phyloP scores from a whole-genome alignment of 2,113 vertebrate genomes.

The Shinisaurus crocodilurus region DNA sequence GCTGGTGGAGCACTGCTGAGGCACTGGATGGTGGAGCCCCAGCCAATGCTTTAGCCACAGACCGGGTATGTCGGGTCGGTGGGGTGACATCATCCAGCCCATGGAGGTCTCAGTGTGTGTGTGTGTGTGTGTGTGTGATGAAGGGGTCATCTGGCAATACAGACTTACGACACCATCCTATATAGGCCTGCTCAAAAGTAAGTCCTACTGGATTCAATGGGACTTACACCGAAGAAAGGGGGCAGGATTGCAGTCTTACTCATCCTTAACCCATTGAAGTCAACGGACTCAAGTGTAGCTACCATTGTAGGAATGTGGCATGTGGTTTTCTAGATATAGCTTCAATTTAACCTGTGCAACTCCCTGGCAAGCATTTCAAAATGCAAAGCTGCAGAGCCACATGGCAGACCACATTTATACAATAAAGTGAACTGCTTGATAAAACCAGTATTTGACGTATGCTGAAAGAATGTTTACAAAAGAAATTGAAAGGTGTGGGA shows the following conservation, averaged over 20 bases:
- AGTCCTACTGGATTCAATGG: no score
- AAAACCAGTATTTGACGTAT: conserved; percentile 30
- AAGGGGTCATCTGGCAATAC: no score
- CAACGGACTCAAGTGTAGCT: not conserved
- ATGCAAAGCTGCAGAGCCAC: conserved; percentile 16
- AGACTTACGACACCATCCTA: not conserved
- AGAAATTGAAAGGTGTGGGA: conserved; percentile 20
- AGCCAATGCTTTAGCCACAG: no score
- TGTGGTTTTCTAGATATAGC: not conserved
- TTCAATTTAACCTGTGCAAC: not conserved
- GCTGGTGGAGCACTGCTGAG: no score
- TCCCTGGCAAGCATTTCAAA: not conserved
- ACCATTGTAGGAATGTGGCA: not conserved
- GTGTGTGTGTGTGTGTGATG: no score
- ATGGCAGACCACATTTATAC: not conserved
- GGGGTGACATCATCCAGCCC: no score
- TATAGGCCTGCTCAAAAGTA: not conserved
- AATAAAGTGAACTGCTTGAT: conserved; percentile 22
- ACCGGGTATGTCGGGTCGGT: no score
- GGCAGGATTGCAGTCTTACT: not conserved
- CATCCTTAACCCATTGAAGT: not conserved
- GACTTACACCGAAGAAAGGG: no score
- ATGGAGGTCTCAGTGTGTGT: no score
- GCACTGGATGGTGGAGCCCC: no score
- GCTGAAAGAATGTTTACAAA: conserved; percentile 24